Conservation (phyloP, 1,140 invertebrate genomes). For the Condylostylus longicornis region DNA sequence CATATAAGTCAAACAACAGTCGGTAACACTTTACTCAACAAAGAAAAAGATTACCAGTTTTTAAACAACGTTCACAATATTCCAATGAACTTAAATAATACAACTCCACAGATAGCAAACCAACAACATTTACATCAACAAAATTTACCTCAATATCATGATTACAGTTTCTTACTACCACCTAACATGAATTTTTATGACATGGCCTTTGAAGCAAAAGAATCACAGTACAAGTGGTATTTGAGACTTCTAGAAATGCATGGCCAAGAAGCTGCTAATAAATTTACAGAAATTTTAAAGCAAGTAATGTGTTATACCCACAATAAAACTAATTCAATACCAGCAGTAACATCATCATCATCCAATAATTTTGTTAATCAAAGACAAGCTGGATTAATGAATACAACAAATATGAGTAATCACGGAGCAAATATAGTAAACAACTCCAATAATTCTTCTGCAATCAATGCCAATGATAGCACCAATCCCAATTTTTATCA, state of each 20-base stretch:
- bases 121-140: constrained; percentile 21
- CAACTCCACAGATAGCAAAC: constrained; percentile 10
- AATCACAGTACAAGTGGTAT: constrained; percentile 31
- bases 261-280: constrained; percentile 29
- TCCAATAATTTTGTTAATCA: constrained; percentile 3
- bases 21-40: constrained; percentile 10
- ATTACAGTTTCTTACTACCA: constrained; percentile 20
- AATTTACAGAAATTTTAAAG: constrained; percentile 26
- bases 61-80: constrained; percentile 36
- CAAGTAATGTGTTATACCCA: constrained; percentile 29
- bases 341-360: constrained; percentile 14
- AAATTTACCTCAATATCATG: constrained; percentile 24
- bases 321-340: constrained; percentile 14
- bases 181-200: constrained; percentile 31
- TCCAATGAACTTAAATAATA: constrained; percentile 12
- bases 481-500: constrained; percentile 27
- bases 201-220: constrained; percentile 29
- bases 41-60: constrained; percentile 36
- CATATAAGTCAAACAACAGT: constrained; percentile 7
- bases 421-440: too few relatives aligned
- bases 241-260: constrained; percentile 24
- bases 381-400: constrained; percentile 5
- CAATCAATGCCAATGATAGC: constrained; percentile 15
- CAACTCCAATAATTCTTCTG: too few relatives aligned
- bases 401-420: constrained; percentile 3